Evolutionary conservation across 2,113 vertebrate genomes (phyloP).

Genomic region (Riparia riparia): DNA sequence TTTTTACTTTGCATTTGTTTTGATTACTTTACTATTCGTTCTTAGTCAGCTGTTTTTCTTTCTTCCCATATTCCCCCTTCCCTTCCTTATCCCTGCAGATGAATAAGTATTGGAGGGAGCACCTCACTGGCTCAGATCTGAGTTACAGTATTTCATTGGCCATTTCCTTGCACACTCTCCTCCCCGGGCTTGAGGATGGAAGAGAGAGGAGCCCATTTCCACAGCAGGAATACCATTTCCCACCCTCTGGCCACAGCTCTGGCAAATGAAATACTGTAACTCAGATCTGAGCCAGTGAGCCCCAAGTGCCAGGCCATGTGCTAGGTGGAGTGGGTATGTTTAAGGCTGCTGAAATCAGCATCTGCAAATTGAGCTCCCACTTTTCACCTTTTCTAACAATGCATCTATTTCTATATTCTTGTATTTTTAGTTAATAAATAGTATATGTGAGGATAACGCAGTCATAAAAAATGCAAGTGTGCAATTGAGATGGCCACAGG

Average conservation of each 20-base stretch:
- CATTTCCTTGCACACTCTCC: too few species aligned
- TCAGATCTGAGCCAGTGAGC: background rate
- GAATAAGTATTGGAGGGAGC: background rate
- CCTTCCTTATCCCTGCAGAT: background rate
- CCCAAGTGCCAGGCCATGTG: fast-evolving
- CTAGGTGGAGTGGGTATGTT: background rate
- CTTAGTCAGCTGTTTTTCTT: background rate
- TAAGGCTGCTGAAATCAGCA: background rate
- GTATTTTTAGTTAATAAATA: background rate
- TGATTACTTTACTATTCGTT: background rate
- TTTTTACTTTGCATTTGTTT: background rate
- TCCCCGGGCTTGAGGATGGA: too few species aligned
- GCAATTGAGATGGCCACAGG: background rate
- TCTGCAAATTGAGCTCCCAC: background rate
- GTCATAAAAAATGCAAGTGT: background rate
- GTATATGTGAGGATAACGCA: background rate
- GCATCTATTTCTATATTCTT: background rate
- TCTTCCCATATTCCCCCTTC: background rate
- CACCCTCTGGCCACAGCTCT: too few species aligned
- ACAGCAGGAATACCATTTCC: too few species aligned
- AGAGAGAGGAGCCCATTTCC: too few species aligned
- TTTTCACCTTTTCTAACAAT: background rate
- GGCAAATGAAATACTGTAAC: background rate
- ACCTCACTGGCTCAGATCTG: too few species aligned
- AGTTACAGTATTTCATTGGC: too few species aligned